These are phyloP conservation scores for Latrodectus geometricus DNA, from an alignment of 1,140 invertebrate genomes.

Conservation along the genomic window DNA sequence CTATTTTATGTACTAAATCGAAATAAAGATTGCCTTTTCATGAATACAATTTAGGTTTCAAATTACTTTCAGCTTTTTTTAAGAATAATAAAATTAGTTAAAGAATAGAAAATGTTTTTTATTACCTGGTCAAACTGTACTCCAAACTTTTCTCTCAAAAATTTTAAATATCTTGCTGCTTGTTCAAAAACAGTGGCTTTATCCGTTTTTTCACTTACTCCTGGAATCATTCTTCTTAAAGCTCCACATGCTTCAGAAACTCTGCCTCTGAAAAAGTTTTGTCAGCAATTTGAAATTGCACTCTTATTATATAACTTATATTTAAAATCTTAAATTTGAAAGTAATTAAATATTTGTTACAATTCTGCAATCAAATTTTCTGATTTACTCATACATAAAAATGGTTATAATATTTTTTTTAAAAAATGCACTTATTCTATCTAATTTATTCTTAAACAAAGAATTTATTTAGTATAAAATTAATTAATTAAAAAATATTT, in stretches of 20 bases:
- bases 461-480: no score
- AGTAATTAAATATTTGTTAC: no score
- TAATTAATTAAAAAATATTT: no score
- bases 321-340: no score
- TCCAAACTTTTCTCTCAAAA: slow-evolving; percentile 57
- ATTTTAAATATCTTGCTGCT: slow-evolving; percentile 68
- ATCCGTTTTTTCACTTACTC: slow-evolving; percentile 70
- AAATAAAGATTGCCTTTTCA: background rate
- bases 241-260: slow-evolving; percentile 70
- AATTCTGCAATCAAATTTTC: no score
- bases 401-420: no score
- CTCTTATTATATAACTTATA: no score
- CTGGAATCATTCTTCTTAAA: slow-evolving; percentile 68
- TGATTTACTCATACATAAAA: no score
- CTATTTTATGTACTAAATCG: background rate
- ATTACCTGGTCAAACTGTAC: slow-evolving; percentile 54
- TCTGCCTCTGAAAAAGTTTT: slow-evolving; percentile 54
- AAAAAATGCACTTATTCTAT: no score
- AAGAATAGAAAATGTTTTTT: no score
- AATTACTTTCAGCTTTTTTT: background rate
- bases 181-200: slow-evolving; percentile 71
- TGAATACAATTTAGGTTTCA: background rate
- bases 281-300: no score
- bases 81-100: background rate
- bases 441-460: no score